Evolutionary conservation across 2,888 invertebrate genomes (phyloP), one percentile per base, ranked within the genome.

Genomic region (Tiliacea citrago): DNA sequence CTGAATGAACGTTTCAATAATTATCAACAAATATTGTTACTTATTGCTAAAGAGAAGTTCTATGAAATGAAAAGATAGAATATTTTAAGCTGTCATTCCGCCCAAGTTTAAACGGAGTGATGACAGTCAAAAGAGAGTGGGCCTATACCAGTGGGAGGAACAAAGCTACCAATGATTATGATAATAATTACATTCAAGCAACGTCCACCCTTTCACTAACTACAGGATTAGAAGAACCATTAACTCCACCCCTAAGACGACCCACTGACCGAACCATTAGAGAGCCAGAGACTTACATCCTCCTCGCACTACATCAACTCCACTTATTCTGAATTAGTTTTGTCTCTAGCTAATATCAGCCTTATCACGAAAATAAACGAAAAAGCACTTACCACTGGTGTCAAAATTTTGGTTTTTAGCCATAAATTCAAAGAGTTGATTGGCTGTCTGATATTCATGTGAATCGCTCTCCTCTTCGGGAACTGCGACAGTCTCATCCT

Each of bases 371-470:
- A 39, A 58, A 49, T 75, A 69, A 12, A 45, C 3, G 3, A 12
- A 21, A 60, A 60, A 35, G 13, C 16, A 83, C 90, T 90, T 82
- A 94, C 94, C 91, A 39, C 78, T 84, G 16, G 80, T 72, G 68
- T 90, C 86, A 68, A 92, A 91, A 45, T 88, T 83, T 71, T 90
- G 88, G 67, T 92, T 91, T 68, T 88, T 92, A 3, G 93, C 90
- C 92, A 94, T 94, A 1, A 94, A 79, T 47, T 95, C 93, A 71
- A 92, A 95, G 13, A 95, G 88, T 63, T 95, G 92, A 70, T 89
- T 91, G 2, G 95, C 94, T 0, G 94, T 93, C 55, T 91, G 91
- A 73, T 92, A 93, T 42, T 92, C 92, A 13, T 90, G 86, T 0
- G 88, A 78, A 75, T 85, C 65, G n/a, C 74, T 80, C 51, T 88